Base-by-base conservation (phyloP, 1,140 invertebrate species). In the Sinonovacula constricta region DNA sequence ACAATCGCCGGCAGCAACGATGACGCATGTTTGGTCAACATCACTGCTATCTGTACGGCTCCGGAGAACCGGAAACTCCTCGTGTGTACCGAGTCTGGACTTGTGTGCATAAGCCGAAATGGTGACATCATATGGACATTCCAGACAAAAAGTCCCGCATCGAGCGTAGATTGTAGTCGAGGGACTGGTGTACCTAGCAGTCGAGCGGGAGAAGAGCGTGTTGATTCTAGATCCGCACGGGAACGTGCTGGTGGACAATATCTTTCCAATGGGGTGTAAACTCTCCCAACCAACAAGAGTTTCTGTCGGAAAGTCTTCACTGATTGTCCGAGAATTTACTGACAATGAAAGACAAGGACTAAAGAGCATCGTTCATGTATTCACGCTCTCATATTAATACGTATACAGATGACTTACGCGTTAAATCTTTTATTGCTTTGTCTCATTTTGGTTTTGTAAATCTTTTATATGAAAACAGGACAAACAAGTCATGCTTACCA, bases 311-410 rank as follows among this genome's bases (percentile, higher is more conserved):
- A 76, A 76, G 53, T 57, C 72, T 7, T 57, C 62, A 14, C 22
- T 76, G 7, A 59, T 76, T 67, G 72, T 67, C 34, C 28, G 72
- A 26, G 72, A 76, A 28, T 76, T 67, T 31, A 67, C 33, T 28
- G 72, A 76, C 51, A 24, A 56, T 31, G 63, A 76, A 28, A 12
- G 4, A n/a, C 49, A 67, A 31, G 72, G 72, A 12, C n/a, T 76
- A 34, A 76, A 76, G 59, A 76, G 72, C 34, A 76, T 76, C 53
- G 72, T 76, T 3, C 72, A 76, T 45, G 72, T 76, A 22, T 76
- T 76, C 49, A 76, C 39, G 26, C 54, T 76, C 0, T 76, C 72
- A 7, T 76, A 54, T 45, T 67, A 79, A 31, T 45, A 45, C n/a
- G n/a, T n/a, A n/a, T n/a, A n/a, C n/a, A n/a, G n/a, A n/a, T n/a